These are phyloP conservation scores for Paralichthys olivaceus DNA, from an alignment of 2,113 vertebrate species.

Conservation along the genomic window DNA sequence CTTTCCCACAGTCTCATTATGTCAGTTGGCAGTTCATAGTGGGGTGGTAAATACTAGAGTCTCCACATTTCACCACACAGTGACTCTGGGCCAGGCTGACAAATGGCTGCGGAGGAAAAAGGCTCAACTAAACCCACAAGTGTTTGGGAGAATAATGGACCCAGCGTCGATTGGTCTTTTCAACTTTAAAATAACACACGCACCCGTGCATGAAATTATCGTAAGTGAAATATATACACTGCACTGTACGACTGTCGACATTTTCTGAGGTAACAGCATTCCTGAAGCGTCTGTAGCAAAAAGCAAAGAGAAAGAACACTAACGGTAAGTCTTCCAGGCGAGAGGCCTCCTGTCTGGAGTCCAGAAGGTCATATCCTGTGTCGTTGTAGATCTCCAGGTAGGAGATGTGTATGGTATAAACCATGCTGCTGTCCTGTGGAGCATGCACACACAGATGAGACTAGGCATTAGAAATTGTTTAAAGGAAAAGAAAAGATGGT, in stretches of 20 bases:
- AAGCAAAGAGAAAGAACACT: conserved; percentile 74
- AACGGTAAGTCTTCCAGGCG: conserved; percentile 93
- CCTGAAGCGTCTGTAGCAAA: neutral
- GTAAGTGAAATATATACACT: conserved; percentile 23
- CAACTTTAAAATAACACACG: conserved; percentile 8
- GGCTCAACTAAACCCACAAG: conserved; percentile 33
- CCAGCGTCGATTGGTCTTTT: conserved; percentile 6
- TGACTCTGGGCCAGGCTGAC: conserved; percentile 30
- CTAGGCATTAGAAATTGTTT: neutral
- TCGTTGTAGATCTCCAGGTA: conserved; percentile 99
- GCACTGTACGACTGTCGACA: neutral
- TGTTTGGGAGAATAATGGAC: conserved; percentile 44
- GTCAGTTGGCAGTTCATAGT: conserved; percentile 53
- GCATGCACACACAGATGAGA: neutral
- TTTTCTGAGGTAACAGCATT: neutral
- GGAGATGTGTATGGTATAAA: conserved; percentile 91
- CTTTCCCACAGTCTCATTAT: conserved; percentile 62
- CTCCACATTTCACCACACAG: conserved; percentile 60
- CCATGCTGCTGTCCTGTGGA: conserved; percentile 88
- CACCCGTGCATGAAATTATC: neutral
- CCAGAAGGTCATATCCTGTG: conserved; percentile 93
- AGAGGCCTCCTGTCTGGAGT: conserved; percentile 90
- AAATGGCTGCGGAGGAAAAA: conserved; percentile 32
- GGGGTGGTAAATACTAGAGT: conserved; percentile 50
- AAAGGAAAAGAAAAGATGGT: neutral